phyloP scores from a whole-genome alignment of 1,140 invertebrate genomes.

The Latrodectus geometricus region DNA sequence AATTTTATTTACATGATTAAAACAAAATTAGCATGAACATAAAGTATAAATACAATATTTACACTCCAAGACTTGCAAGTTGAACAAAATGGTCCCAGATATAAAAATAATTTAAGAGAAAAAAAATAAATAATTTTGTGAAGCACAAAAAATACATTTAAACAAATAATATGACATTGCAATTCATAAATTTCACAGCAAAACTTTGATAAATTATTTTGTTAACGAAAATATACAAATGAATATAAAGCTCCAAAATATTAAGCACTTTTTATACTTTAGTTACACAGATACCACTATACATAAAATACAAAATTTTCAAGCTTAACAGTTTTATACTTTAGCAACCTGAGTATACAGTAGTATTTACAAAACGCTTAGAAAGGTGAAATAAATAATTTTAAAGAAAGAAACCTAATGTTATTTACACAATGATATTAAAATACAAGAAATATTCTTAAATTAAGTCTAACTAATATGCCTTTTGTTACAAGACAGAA shows the following conservation, averaged over 20 bases:
- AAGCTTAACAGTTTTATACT: conserved; percentile 55
- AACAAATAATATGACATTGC: conserved; percentile 1
- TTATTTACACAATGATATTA: conserved; percentile 20
- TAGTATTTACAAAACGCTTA: conserved; percentile 46
- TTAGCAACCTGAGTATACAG: conserved; percentile 58
- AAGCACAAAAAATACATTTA: conserved; percentile 7
- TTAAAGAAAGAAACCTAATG: not conserved
- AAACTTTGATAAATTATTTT: not conserved
- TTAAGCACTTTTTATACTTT: conserved; percentile 25
- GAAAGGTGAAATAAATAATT: conserved; percentile 11
- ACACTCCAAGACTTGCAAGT: not conserved
- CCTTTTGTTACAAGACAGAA: not conserved
- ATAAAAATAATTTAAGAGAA: conserved; percentile 26
- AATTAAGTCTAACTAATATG: not conserved
- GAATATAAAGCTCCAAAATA: conserved; percentile 24
- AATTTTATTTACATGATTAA: conserved; percentile 49
- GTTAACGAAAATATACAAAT: conserved; percentile 35
- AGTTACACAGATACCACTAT: conserved; percentile 1
- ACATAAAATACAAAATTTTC: conserved; percentile 45
- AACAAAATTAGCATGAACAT: conserved; percentile 30
- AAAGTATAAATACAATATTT: conserved; percentile 2
- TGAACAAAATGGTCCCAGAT: conserved; percentile 46
- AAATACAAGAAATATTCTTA: not conserved
- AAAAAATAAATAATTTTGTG: conserved; percentile 23
- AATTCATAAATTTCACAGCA: not conserved